phyloP scores from a whole-genome alignment of 2,113 vertebrate species.

The Heterotis niloticus region DNA sequence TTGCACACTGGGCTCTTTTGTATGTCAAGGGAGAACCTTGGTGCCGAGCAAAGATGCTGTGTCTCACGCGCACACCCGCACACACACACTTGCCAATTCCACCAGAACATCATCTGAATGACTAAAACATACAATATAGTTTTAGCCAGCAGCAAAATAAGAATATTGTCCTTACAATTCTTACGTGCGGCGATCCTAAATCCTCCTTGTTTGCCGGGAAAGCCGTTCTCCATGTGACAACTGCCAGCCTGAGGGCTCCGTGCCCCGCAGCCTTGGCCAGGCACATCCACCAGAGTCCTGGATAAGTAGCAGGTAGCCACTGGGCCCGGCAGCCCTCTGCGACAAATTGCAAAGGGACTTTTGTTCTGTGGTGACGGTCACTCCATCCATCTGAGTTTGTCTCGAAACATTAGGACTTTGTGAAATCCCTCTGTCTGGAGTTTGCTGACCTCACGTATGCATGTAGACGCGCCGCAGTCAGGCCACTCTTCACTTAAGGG shows the following conservation, averaged over 20 bases:
- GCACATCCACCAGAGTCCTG: not conserved
- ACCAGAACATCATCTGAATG: too few species aligned
- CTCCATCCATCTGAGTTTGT: not conserved
- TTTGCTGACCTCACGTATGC: conserved; percentile 18
- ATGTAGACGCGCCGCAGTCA: not conserved
- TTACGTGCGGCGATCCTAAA: not conserved
- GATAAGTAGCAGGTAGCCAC: conserved; percentile 14
- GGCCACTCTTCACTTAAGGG: not conserved
- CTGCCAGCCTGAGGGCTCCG: too few species aligned
- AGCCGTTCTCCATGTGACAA: too few species aligned
- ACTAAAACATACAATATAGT: too few species aligned
- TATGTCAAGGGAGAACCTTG: not conserved
- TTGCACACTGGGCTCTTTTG: conserved; percentile 57
- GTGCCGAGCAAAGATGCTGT: too few species aligned
- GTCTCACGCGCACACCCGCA: too few species aligned
- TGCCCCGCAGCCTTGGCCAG: too few species aligned
- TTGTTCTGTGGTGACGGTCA: not conserved
- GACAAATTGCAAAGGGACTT: not conserved
- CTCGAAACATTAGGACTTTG: conserved; percentile 16
- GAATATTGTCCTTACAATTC: not conserved
- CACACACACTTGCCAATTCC: too few species aligned
- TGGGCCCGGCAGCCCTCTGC: not conserved
- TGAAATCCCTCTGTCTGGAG: conserved; percentile 9
- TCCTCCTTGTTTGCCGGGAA: not conserved
- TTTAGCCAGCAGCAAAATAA: too few species aligned